These are phyloP conservation scores for Micropoecilia bifurca DNA, from an alignment of 2,797 vertebrate genomes.

Conservation along the genomic window DNA sequence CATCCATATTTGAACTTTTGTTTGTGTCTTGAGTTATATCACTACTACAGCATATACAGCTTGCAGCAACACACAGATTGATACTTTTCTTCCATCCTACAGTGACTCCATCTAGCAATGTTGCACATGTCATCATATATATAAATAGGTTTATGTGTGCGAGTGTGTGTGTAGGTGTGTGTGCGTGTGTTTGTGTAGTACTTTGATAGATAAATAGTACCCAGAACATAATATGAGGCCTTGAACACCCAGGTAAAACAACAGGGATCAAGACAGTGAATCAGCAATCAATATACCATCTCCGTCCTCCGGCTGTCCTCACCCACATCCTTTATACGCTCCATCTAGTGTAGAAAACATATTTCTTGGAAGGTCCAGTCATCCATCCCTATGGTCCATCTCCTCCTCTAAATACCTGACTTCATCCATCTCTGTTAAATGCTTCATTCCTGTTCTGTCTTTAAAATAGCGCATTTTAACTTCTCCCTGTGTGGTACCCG, in stretches of 20 bases:
- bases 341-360: constrained; percentile 57
- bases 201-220: background rate
- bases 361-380: constrained; percentile 53
- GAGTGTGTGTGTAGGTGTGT: no score
- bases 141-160: no score
- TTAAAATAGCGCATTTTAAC: constrained; percentile 22
- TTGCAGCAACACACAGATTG: background rate
- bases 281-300: constrained; percentile 75
- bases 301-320: constrained; percentile 70
- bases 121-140: background rate
- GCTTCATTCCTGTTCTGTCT: constrained; percentile 29
- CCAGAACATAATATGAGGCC: constrained; percentile 48
- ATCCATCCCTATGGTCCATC: constrained; percentile 43
- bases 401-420: constrained; percentile 31
- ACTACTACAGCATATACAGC: constrained; percentile 24
- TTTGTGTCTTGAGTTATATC: constrained; percentile 27
- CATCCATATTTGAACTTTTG: constrained; percentile 14
- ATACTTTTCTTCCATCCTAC: background rate
- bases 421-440: constrained; percentile 15
- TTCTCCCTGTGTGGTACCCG: constrained; percentile 12
- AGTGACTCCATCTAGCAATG: constrained; percentile 4
- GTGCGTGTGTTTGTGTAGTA: no score
- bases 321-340: constrained; percentile 67
- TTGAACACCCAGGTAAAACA: constrained; percentile 61
- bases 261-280: constrained; percentile 69